These are phyloP conservation scores for Micrasema minimum DNA, from an alignment of 1,140 invertebrate genomes.

Conservation along the genomic window DNA sequence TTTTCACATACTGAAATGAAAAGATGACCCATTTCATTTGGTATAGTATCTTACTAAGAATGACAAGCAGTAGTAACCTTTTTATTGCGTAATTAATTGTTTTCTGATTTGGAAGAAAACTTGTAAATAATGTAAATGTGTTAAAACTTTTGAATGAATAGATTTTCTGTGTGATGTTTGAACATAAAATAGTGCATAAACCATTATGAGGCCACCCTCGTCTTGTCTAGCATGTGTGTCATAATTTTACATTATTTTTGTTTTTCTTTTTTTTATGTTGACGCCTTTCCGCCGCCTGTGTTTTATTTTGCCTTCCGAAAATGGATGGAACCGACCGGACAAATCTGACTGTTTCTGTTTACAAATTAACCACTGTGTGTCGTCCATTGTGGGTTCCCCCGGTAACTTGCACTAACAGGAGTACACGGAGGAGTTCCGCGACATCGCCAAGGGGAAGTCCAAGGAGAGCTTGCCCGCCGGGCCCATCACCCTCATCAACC, in stretches of 20 bases:
- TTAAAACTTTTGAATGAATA: no score
- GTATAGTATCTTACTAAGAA: no score
- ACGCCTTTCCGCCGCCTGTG: slow-evolving; percentile 37
- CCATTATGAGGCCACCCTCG: not conserved
- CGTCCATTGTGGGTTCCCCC: no score
- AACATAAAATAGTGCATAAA: not conserved
- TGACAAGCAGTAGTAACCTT: no score
- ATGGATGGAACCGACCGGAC: slow-evolving; percentile 6
- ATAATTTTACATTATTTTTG: slow-evolving; percentile 32
- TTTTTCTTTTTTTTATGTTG: slow-evolving; percentile 49
- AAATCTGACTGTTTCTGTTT: not conserved
- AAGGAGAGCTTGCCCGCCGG: slow-evolving; percentile 90
- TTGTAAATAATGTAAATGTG: no score
- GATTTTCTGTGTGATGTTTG: slow-evolving; percentile 11
- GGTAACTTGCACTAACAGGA: slow-evolving; percentile 80
- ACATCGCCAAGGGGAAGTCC: slow-evolving; percentile 93
- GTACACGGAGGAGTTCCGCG: slow-evolving; percentile 95
- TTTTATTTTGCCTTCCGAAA: slow-evolving; percentile 34
- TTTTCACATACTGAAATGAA: no score
- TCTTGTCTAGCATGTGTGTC: slow-evolving; percentile 16
- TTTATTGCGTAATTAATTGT: no score
- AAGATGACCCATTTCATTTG: no score
- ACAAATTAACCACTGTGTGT: not conserved
- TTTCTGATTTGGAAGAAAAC: no score
- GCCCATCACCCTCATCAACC: slow-evolving; percentile 95